These are phyloP conservation scores for Acridotheres tristis DNA, from an alignment of 2,797 vertebrate species.

Conservation along the genomic window DNA sequence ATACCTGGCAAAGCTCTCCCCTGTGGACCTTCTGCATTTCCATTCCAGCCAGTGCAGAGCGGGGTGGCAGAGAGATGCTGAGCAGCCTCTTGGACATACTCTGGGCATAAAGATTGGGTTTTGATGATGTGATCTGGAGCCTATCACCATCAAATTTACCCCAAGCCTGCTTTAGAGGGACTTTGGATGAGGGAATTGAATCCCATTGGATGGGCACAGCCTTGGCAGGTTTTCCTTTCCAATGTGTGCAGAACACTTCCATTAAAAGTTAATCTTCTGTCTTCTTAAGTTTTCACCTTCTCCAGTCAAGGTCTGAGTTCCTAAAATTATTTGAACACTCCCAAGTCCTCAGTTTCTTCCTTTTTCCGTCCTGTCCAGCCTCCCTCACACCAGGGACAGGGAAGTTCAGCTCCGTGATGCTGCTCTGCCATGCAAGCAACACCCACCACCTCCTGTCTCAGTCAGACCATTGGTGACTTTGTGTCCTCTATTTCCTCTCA, in stretches of 20 bases:
- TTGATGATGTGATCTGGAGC: neutral
- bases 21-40: neutral
- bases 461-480: neutral
- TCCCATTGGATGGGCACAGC: neutral
- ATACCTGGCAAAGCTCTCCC: neutral
- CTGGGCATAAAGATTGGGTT: neutral
- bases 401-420: neutral
- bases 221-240: neutral
- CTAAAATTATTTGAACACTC: neutral
- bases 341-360: neutral
- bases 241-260: neutral
- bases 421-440: neutral
- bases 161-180: neutral
- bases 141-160: neutral
- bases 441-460: neutral
- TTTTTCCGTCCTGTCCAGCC: neutral
- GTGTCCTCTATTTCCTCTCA: neutral
- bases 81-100: neutral
- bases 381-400: neutral
- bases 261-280: neutral
- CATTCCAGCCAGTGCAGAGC: neutral
- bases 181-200: neutral
- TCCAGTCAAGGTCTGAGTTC: slow-evolving; percentile 11
- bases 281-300: slow-evolving; percentile 7
- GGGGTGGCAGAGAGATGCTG: neutral